Base-by-base conservation (phyloP, 2,888 invertebrate genomes). In the Ichneumon xanthorius region DNA sequence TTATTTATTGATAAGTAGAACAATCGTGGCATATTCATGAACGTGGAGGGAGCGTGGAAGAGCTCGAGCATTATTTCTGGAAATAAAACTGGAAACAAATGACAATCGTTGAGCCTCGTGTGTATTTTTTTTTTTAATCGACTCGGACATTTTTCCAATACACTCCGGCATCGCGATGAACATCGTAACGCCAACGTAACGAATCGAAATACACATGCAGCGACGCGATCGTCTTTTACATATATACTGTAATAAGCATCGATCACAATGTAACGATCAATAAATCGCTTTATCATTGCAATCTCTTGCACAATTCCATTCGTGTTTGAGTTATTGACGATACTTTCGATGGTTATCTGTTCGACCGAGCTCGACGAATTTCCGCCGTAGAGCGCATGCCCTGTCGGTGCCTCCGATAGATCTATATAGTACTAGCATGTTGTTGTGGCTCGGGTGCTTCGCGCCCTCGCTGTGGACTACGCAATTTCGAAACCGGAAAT, bases 1-100 rank as follows among this genome's bases (percentile, higher is more conserved):
- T 91, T 92, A 92, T 90, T 91, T 91, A 91, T 90, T 89, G 83
- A 90, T 90, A 91, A 92, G 91, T 92, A 92, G 90, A 90, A 87
- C 84, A 72, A 84, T 79, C 85, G 80, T 79, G 81, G 80, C 82
- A 79, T 82, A 65, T 68, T 40, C 37, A 73, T 63, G 63, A 68
- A 61, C 19, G 68, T 14, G 11, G 53, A 53, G 6, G 19, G 19
- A 53, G 40, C 26, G 30, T 6, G 9, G 33, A 82, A 63, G 40
- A 76, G 67, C 68, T 67, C 70, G 63, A 83, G n/a, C 50, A n/a
- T 45, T 58, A 84, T 72, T 68, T 73, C 53, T 68, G 75, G 53
- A 48, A 53, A 16, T 40, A 48, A 82, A 48, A 48, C 45, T 48
- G 45, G 45, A 48, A 48, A 48, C 14, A 16, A 48, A 48, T 48